A percentile compares a stretch with the other conserved stretches of the same genome.
phyloP scores from a whole-genome alignment of 2,113 vertebrate genomes.

The Oncorhynchus tshawytscha region DNA sequence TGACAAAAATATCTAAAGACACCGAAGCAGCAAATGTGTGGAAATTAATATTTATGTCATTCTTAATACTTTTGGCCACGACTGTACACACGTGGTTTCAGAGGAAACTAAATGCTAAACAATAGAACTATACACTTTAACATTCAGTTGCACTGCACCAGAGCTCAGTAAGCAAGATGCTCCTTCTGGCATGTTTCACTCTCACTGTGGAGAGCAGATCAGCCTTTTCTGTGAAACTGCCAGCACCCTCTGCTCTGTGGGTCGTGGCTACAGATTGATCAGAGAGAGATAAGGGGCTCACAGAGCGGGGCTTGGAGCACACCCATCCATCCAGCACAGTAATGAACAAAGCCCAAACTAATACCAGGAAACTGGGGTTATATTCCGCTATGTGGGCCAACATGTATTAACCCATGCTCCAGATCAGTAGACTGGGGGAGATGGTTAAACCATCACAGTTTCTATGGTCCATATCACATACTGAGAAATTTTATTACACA shows the following conservation, averaged over 20 bases:
- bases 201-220: conserved; percentile 13
- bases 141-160: no score
- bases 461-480: no score
- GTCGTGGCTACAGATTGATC: conserved; percentile 38
- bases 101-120: background rate
- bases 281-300: conserved; percentile 42
- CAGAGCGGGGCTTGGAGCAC: conserved; percentile 34
- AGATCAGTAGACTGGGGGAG: conserved; percentile 15
- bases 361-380: conserved; percentile 32
- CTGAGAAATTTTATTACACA: no score
- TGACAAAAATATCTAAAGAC: no score
- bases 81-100: background rate
- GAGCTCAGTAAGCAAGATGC: background rate
- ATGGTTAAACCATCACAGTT: background rate
- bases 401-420: conserved; percentile 42
- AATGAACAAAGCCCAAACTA: conserved; percentile 25
- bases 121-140: no score
- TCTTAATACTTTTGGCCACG: no score
- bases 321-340: conserved; percentile 33
- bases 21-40: no score
- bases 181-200: conserved; percentile 15
- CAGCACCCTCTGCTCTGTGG: conserved; percentile 23
- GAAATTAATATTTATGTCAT: no score
- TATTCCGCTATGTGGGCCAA: conserved; percentile 22
- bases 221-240: conserved; percentile 27